Evolutionary conservation across 2,888 invertebrate genomes (phyloP), one percentile per base, ranked within the genome.

Genomic region (Spisula subtruncata): DNA sequence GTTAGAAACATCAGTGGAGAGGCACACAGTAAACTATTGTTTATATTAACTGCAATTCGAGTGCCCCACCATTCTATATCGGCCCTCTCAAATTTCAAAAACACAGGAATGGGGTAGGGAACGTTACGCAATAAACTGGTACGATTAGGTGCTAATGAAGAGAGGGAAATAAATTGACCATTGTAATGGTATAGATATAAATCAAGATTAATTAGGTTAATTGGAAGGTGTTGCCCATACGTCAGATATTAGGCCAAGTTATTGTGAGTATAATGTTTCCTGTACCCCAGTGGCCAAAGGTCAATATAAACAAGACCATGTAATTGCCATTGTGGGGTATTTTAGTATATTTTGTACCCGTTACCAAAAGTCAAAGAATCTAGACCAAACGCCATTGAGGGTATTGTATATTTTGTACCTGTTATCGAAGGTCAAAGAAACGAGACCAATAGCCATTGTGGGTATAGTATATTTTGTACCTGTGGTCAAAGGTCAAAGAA

Each of bases 31-130:
- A 56, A 60, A 85, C 51, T 25, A 87, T 82, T 91, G 90, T 91
- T 91, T 91, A 91, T 87, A 85, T 87, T 85, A 89, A 46, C 25
- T 66, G 90, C 85, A 90, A 90, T 85, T 41, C 56, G 90, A 90
- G 86, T 84, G 84, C 60, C 51, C 71, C 32, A 60, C 60, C 83
- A 81, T 79, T 87, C 85, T 80, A 51, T 82, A 82, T 87, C 35
- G 8, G 20, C 54, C 60, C 48, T 85, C 81, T 90, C 87, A 25
- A 18, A 46, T 90, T 90, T 54, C 90, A 90, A 85, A 75, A 87
- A 87, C 83, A 87, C 81, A 56, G 87, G 56, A 75, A 81, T 82
- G 87, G 82, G 71, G 84, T 82, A 83, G 79, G 32, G n/a, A 41
- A 75, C 2, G 51, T 90, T 90, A 87, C 82, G 79, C 54, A 90